Percentiles rank a stretch among this genome's conserved stretches.
These are phyloP conservation scores for Gambelia wislizenii DNA, from an alignment of 2,797 vertebrate genomes.

Conservation along the genomic window DNA sequence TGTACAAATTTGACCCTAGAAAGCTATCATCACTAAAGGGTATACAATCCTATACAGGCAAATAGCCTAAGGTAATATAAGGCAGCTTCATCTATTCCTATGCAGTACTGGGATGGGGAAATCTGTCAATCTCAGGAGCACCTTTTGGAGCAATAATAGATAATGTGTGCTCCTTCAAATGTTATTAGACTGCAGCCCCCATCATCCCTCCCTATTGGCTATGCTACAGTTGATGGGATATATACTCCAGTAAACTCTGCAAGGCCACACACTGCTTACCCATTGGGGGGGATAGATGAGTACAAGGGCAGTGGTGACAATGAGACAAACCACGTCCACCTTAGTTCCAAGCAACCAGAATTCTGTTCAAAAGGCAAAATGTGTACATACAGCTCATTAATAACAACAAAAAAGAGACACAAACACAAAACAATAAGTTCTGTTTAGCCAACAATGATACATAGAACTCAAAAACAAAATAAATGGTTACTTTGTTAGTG, in stretches of 20 bases:
- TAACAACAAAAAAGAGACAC: neutral
- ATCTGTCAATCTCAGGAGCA: neutral
- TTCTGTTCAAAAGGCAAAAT: conserved; percentile 54
- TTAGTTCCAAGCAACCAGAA: conserved; percentile 35
- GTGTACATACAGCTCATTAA: conserved; percentile 47
- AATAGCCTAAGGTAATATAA: neutral
- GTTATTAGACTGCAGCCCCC: neutral
- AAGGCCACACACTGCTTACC: neutral
- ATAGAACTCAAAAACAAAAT: conserved; percentile 31
- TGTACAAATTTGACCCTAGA: too few relatives aligned
- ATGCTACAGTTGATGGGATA: neutral
- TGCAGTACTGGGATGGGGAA: too few relatives aligned
- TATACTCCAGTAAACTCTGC: neutral
- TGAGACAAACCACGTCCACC: conserved; percentile 39
- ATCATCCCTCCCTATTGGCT: neutral
- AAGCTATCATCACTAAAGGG: neutral
- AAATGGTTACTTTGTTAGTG: neutral
- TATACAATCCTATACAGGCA: neutral
- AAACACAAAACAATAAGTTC: conserved; percentile 35
- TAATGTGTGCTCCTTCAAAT: neutral
- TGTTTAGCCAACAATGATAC: conserved; percentile 46
- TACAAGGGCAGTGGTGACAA: conserved; percentile 42
- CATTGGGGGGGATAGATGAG: neutral
- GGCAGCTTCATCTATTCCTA: neutral
- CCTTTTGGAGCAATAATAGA: neutral